Percentiles rank a stretch among this genome's conserved stretches.
Evolutionary conservation across 2,797 vertebrate genomes (phyloP).

Genomic region (Anabacerthia variegaticeps): DNA sequence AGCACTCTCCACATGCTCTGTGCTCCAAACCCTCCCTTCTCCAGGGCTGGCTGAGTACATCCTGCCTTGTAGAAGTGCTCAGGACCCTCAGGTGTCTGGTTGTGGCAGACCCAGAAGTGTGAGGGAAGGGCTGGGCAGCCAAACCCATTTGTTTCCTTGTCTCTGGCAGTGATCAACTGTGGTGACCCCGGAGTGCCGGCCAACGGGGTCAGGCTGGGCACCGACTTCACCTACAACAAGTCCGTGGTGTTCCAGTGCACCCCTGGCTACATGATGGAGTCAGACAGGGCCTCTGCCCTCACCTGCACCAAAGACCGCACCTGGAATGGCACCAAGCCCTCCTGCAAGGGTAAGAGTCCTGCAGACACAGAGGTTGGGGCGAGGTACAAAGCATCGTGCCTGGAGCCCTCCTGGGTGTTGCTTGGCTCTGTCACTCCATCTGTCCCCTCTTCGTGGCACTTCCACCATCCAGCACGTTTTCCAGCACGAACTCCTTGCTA

Average conservation of each 20-base stretch:
- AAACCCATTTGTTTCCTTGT: not conserved
- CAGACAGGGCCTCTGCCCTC: conserved; percentile 86
- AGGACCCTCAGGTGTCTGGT: rapidly evolving
- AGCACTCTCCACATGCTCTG: not conserved
- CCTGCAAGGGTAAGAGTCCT: conserved; percentile 79
- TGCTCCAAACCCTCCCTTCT: not conserved
- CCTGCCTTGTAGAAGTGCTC: rapidly evolving
- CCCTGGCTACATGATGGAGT: conserved; percentile 93
- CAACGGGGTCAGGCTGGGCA: conserved; percentile 91
- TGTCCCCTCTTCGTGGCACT: not conserved
- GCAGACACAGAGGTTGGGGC: not conserved
- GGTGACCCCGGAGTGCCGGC: conserved; percentile 93
- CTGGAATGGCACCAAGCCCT: conserved; percentile 93
- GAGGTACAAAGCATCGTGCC: rapidly evolving
- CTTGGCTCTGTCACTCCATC: rapidly evolving
- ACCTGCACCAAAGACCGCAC: conserved; percentile 94
- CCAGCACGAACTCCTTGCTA: no score
- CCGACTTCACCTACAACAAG: conserved; percentile 88
- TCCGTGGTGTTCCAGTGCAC: conserved; percentile 88
- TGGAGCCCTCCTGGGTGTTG: not conserved
- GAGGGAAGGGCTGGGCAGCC: not conserved
- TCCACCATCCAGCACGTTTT: rapidly evolving
- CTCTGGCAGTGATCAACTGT: conserved; percentile 90
- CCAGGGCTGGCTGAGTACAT: rapidly evolving
- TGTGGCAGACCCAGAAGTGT: not conserved